phyloP scores from a whole-genome alignment of 2,113 vertebrate genomes.

The Phyllopteryx taeniolatus region DNA sequence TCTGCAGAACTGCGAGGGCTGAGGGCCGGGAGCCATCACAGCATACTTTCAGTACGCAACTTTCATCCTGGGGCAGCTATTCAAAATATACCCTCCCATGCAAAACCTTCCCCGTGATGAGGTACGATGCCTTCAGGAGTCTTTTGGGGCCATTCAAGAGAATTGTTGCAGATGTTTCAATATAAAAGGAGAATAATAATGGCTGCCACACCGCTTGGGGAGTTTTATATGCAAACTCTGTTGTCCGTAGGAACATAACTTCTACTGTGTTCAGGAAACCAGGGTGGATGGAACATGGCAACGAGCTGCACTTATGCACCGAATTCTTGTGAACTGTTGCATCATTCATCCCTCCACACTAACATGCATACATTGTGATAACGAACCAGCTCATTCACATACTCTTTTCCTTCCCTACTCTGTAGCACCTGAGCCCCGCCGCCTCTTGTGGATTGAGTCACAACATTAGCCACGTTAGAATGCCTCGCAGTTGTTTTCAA shows the following conservation, averaged over 20 bases:
- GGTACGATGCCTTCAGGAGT: slow-evolving; percentile 15
- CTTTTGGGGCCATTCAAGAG: slow-evolving; percentile 11
- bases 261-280: neutral
- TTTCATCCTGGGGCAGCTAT: slow-evolving; percentile 26
- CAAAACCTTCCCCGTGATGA: slow-evolving; percentile 24
- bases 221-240: slow-evolving; percentile 8
- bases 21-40: slow-evolving; percentile 33
- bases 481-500: slow-evolving; percentile 29
- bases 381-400: neutral
- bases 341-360: neutral
- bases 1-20: slow-evolving; percentile 36
- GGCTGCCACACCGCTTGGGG: slow-evolving; percentile 6
- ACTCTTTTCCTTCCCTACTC: neutral
- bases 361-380: neutral
- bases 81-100: slow-evolving; percentile 29
- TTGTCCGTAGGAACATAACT: slow-evolving; percentile 8
- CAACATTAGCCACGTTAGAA: slow-evolving; percentile 26
- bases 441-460: slow-evolving; percentile 26
- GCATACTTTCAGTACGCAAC: slow-evolving; percentile 14
- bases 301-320: neutral
- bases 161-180: slow-evolving; percentile 35
- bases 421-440: neutral
- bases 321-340: neutral
- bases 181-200: slow-evolving; percentile 16
- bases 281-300: slow-evolving; percentile 10